These are phyloP conservation scores for Bagarius yarrelli DNA, from an alignment of 2,113 vertebrate species.

Conservation along the genomic window DNA sequence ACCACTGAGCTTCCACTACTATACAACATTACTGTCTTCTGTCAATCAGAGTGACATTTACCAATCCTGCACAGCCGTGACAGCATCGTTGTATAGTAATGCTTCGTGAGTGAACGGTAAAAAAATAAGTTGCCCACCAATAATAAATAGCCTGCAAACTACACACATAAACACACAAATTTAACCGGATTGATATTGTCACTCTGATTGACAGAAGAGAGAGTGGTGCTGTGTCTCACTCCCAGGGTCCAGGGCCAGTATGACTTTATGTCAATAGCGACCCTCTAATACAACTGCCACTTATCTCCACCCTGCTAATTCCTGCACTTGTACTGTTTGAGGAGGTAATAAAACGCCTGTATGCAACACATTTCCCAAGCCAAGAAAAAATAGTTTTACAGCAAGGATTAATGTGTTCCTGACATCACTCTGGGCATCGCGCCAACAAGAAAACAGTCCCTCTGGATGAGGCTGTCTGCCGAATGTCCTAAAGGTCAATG, in stretches of 20 bases:
- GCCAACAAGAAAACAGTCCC: constrained; percentile 38
- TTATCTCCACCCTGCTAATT: neutral
- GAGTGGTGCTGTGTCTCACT: neutral
- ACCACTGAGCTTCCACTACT: no score
- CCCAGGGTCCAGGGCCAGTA: neutral
- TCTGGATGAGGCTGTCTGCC: no score
- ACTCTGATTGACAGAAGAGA: neutral
- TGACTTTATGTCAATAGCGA: neutral
- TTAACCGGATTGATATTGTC: neutral
- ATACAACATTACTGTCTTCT: no score
- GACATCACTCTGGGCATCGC: constrained; percentile 36
- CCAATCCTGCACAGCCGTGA: no score
- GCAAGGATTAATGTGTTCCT: neutral
- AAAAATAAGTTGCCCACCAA: neutral
- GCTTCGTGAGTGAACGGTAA: neutral
- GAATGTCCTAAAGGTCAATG: no score
- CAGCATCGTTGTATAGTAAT: neutral
- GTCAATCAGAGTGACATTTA: no score
- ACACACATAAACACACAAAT: neutral
- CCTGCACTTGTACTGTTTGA: neutral
- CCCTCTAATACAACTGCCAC: neutral
- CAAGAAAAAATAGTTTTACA: neutral
- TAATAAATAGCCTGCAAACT: neutral
- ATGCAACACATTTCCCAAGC: neutral
- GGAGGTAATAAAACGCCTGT: neutral